phyloP scores from a whole-genome alignment of 2,797 vertebrate genomes.

The Bryconaethiops microstoma region DNA sequence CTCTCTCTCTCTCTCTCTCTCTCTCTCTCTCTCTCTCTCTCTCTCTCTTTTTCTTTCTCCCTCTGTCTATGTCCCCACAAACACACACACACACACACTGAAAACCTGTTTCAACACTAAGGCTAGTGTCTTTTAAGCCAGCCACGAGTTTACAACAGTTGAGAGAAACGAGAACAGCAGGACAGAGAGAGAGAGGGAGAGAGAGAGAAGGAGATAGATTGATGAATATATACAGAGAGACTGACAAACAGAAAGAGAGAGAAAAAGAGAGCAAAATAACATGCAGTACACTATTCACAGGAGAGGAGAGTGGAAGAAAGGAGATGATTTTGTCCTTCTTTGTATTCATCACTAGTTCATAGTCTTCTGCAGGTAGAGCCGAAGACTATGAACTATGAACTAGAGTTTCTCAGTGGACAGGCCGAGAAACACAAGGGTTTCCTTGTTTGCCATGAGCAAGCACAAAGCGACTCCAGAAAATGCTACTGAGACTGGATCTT shows the following conservation, averaged over 20 bases:
- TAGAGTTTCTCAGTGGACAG: too few relatives aligned
- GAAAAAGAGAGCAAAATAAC: background rate
- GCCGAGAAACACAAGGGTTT: conserved; percentile 17
- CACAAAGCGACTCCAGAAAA: conserved; percentile 10
- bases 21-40: background rate
- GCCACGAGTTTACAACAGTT: background rate
- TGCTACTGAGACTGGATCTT: background rate
- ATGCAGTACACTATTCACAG: conserved; percentile 31
- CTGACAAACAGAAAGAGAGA: background rate
- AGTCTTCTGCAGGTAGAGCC: conserved; percentile 9
- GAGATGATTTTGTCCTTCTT: conserved; percentile 14
- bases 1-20: conserved; percentile 1
- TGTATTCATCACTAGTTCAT: conserved; percentile 18
- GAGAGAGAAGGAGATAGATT: background rate
- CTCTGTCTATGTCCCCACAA: background rate
- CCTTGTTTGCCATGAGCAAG: conserved; percentile 2
- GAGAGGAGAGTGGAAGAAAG: background rate
- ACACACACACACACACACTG: conserved; percentile 2
- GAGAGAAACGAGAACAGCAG: conserved; percentile 1
- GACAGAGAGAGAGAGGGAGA: background rate
- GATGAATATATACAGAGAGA: background rate
- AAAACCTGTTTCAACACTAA: background rate
- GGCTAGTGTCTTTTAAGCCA: background rate
- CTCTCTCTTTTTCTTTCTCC: background rate
- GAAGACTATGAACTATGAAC: too few relatives aligned